Evolutionary conservation across 2,888 invertebrate genomes (phyloP).

Genomic region (Napeogenes sylphis): DNA sequence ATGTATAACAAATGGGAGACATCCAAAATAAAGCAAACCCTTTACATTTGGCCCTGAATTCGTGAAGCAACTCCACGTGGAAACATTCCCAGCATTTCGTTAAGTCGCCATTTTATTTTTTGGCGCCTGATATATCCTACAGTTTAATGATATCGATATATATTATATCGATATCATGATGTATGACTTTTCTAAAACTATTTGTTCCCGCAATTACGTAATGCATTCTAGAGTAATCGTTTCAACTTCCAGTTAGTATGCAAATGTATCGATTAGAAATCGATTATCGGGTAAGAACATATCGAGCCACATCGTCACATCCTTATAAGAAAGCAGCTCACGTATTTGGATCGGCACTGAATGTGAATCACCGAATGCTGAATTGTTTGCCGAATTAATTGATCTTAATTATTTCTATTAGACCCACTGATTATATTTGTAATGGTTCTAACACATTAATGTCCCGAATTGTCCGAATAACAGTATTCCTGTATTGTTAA

Average conservation of each 20-base stretch:
- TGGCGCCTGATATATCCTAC: too few species aligned
- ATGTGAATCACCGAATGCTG: conserved; percentile 49
- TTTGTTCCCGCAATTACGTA: too few species aligned
- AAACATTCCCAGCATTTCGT: conserved; percentile 67
- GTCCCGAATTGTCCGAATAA: not conserved
- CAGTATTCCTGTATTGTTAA: too few species aligned
- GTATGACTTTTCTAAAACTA: not conserved
- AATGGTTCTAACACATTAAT: conserved; percentile 2
- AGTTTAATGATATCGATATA: not conserved
- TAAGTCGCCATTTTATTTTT: conserved; percentile 51
- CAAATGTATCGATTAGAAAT: conserved; percentile 1
- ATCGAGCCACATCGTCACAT: conserved; percentile 50
- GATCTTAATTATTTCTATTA: conserved; percentile 37
- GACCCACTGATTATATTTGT: conserved; percentile 19
- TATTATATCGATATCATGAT: not conserved
- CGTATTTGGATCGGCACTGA: conserved; percentile 55
- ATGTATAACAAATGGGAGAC: conserved; percentile 78
- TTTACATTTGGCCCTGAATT: conserved; percentile 59
- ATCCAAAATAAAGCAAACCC: conserved; percentile 70
- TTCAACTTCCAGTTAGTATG: too few species aligned
- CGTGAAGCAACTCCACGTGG: conserved; percentile 58
- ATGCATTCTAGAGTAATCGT: too few species aligned
- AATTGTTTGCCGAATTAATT: conserved; percentile 54
- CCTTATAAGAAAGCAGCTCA: conserved; percentile 43
- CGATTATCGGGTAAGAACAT: conserved; percentile 27